phyloP scores from a whole-genome alignment of 1,140 invertebrate species.

The Grapholita molesta region DNA sequence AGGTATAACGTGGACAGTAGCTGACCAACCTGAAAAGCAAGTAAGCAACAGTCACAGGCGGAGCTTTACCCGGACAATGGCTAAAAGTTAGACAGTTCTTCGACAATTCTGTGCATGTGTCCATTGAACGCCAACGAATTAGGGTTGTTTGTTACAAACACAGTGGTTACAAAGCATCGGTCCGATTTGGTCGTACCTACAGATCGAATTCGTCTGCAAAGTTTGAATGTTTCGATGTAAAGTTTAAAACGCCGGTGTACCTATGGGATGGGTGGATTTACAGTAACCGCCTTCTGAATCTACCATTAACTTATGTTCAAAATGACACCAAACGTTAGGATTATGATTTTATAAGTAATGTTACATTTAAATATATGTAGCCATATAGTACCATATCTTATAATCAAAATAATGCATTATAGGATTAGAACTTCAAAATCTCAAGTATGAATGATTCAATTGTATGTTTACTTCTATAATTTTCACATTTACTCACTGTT shows the following conservation, averaged over 20 bases:
- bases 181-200: constrained; percentile 34
- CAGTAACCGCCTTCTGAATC: constrained; percentile 24
- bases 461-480: no score
- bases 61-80: not conserved
- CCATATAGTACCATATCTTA: no score
- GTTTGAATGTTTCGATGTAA: constrained; percentile 66
- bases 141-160: constrained; percentile 2
- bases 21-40: not conserved
- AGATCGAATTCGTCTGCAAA: constrained; percentile 76
- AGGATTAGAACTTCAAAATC: no score
- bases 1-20: not conserved
- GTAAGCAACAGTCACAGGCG: not conserved
- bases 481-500: no score
- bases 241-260: constrained; percentile 51
- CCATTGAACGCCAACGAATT: not conserved
- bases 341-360: no score
- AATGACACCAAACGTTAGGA: no score
- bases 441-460: no score
- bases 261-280: constrained; percentile 40
- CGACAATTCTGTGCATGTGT: not conserved
- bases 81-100: not conserved
- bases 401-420: no score
- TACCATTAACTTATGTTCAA: no score
- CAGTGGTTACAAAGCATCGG: constrained; percentile 20
- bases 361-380: no score